Base-by-base conservation (phyloP, 2,888 invertebrate genomes). In the Willowsia nigromaculata region DNA sequence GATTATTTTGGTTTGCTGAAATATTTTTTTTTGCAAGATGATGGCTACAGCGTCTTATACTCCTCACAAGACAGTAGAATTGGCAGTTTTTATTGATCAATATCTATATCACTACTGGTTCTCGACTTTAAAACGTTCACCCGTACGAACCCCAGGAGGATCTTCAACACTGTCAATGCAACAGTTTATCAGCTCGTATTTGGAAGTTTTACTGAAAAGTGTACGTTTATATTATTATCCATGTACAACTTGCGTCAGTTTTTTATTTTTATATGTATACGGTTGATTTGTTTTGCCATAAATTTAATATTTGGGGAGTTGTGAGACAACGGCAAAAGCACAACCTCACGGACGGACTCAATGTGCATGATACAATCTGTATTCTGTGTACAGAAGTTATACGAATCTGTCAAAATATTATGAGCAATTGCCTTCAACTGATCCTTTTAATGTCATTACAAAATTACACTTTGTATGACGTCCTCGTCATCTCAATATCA, bases 71-170 rank as follows among this genome's bases (percentile, higher is more conserved):
- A 86, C 80, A 4, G 81, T 86, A 1, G 86, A 86, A 30, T 18
- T 86, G 11, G 86, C 80, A 9, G 56, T 86, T 37, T 86, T 80
- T 25, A 40, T 86, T 6, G 86, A 86, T 30, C 86, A 86, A 15
- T 71, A 80, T 56, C 37, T 86, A 37, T 86, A 86, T 22, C 68
- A 86, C 40, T 33, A 86, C 27, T 86, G 86, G 86, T 18, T 56
- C 5, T 47, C 85, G 33, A 22, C 11, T 1, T 30, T 80, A 22
- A 33, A n/a, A 18, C 65, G 65, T 6, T 65, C 65, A 65, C 37
- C 65, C n/a, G 1, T 22, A 5, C 7, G 9, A n/a, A n/a, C n/a
- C n/a, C 6, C 33, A 6, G 1, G 3, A 4, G n/a, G 33, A 37
- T 65, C 11, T 33, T 37, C 18, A 9, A n/a, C 22, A 15, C 22